Evolutionary conservation across 2,113 vertebrate genomes (phyloP).

Genomic region (Cyanoderma ruficeps): DNA sequence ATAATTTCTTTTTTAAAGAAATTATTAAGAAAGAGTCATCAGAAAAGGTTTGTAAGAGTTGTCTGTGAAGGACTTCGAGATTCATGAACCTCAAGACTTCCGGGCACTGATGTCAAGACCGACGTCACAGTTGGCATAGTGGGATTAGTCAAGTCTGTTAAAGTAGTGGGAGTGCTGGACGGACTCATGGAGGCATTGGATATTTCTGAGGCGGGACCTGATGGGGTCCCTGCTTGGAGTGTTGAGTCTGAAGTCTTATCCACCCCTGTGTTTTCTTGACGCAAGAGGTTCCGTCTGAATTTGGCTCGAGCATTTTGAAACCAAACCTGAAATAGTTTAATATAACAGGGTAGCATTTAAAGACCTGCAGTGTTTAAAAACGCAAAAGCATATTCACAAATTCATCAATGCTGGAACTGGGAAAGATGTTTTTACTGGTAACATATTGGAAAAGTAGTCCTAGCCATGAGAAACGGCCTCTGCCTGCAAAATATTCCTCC

Average conservation of each 20-base stretch:
- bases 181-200: constrained; percentile 98
- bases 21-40: constrained; percentile 81
- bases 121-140: constrained; percentile 98
- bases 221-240: constrained; percentile 91
- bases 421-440: neutral
- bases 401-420: neutral
- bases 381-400: constrained; percentile 47
- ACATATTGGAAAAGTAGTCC: neutral
- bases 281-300: constrained; percentile 96
- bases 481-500: neutral
- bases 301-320: constrained; percentile 99
- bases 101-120: constrained; percentile 90
- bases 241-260: constrained; percentile 93
- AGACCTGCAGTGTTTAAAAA: constrained; percentile 30
- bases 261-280: constrained; percentile 94
- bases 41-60: constrained; percentile 98
- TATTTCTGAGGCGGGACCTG: constrained; percentile 94
- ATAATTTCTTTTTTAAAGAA: constrained; percentile 85
- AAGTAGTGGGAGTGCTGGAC: constrained; percentile 93
- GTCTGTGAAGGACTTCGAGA: constrained; percentile 96
- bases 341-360: constrained; percentile 64
- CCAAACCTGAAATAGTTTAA: constrained; percentile 87
- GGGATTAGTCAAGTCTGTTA: constrained; percentile 98
- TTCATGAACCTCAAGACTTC: constrained; percentile 91
- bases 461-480: neutral